These are phyloP conservation scores for Tenodera sinensis DNA, from an alignment of 2,888 invertebrate genomes.

Conservation along the genomic window DNA sequence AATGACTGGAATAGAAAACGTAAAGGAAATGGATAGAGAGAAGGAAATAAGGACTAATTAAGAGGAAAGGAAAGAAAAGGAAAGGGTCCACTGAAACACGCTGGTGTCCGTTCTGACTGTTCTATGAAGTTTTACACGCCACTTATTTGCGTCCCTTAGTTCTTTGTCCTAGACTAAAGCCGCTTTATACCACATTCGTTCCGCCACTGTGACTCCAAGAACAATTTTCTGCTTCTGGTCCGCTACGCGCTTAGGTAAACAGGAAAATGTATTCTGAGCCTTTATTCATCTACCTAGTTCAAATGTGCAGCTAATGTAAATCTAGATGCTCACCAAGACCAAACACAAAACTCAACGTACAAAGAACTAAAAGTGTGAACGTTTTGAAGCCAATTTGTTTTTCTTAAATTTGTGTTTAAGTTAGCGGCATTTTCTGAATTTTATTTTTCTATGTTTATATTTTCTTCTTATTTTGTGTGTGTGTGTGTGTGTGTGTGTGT, in stretches of 20 bases:
- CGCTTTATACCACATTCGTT: neutral
- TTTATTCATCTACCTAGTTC: neutral
- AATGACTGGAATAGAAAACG: too few species aligned
- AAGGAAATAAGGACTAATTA: too few species aligned
- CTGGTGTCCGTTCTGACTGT: neutral
- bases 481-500: too few species aligned
- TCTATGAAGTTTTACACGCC: neutral
- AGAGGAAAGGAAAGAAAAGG: too few species aligned
- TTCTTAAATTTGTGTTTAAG: too few species aligned
- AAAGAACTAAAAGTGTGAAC: too few species aligned
- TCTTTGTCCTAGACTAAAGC: neutral
- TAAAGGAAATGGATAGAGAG: too few species aligned
- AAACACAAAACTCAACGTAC: too few species aligned
- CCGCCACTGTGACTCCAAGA: neutral
- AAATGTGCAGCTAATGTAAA: neutral
- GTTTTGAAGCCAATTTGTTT: rapidly evolving
- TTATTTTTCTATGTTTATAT: too few species aligned
- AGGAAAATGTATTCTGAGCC: neutral
- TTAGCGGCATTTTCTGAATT: too few species aligned
- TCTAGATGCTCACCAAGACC: neutral
- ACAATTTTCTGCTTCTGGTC: neutral
- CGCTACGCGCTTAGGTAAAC: neutral
- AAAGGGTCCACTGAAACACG: neutral
- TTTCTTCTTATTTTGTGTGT: too few species aligned
- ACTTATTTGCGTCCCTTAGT: neutral